Evolutionary conservation across 2,113 vertebrate genomes (phyloP), one percentile per base, ranked within the genome.

Genomic region (Austrofundulus limnaeus): DNA sequence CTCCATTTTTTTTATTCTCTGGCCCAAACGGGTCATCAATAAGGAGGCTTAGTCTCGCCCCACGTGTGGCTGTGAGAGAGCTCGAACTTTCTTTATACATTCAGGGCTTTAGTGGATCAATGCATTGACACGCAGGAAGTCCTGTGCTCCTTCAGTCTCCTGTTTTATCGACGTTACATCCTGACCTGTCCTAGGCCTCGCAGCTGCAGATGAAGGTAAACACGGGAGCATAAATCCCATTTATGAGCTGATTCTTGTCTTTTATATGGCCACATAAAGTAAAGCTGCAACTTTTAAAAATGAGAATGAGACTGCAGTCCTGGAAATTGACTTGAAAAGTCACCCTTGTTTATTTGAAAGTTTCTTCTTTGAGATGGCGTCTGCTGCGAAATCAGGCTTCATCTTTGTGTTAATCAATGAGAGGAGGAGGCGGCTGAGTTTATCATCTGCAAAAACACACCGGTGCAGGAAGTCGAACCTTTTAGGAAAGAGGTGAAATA

Each of bases 1-100:
- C 51, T 63, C 63, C 50, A 61, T 59, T 83, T 81, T 41, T 65
- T 80, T 61, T 83, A 79, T 39, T 61, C 78, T 79, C 69, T 59
- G 37, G 43, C 41, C 42, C 80, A 66, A 75, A 70, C 60, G 56
- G 59, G 60, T 72, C 19, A 68, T 79, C 81, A 67, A 76, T 70
- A 62, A 61, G 31, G 42, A 43, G 0, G 54, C 47, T 68, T 54
- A 19, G 61, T 70, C 57, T 16, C 1, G 10, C n/a, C 31, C 23
- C 53, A 1, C 63, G 24, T 20, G 47, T 48, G 37, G 54, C 23
- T 20, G 15, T 12, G 9, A 50, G n/a, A 47, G 2, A 13, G 19
- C 11, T 20, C 13, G 46, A 21, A 11, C 14, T 15, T 5, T 15
- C 23, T 16, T 25, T 2, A 5, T 7, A 6, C 23, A 15, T 25